Base-by-base conservation (phyloP, 1,140 invertebrate genomes). In the Pseudobourletiella spinata region DNA sequence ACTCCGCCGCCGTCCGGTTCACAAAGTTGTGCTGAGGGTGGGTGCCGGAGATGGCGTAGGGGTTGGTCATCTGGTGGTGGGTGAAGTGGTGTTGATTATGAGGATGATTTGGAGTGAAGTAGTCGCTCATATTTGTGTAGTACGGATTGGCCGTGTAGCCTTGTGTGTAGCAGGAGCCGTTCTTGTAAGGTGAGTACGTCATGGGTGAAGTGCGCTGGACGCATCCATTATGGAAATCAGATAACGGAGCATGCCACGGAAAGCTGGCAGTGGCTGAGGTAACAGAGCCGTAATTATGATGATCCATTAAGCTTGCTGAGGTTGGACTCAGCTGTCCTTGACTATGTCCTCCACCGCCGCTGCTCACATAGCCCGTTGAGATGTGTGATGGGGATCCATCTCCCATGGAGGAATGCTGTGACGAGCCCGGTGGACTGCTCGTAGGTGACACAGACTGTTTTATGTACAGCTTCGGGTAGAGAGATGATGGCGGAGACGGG, bases 61-160 rank as follows among this genome's bases (percentile, higher is more conserved):
- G 51, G 64, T 70, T 70, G 50, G 63, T 51, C 62, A 70, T 70
- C 63, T 70, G 68, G 57, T 61, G 64, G 58, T 64, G 60, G 20
- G 42, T 39, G 22, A 61, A 61, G n/a, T 61, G 50, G 20, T 26
- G 25, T 8, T 48, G 24, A n/a, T n/a, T n/a, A 48, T 48, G 46
- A 22, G 14, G 46, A 63, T 65, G 62, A 46, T 39, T 35, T 29
- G 66, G 58, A 11, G 63, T 59, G 24, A 68, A 65, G 39, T 70
- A 67, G 28, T 70, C 65, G 32, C 26, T 59, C 54, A 70, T 59
- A 30, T 66, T 65, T 2, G 61, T 56, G 25, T 67, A 65, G 44
- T 67, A 65, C n/a, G 65, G 56, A 61, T 32, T 18, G 3, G 63
- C 24, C 15, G 48, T 25, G 29, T 67, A 63, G 16, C 63, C 57